Evolutionary conservation across 2,113 vertebrate species (phyloP).

Genomic region (Heterotilapia buettikoferi): DNA sequence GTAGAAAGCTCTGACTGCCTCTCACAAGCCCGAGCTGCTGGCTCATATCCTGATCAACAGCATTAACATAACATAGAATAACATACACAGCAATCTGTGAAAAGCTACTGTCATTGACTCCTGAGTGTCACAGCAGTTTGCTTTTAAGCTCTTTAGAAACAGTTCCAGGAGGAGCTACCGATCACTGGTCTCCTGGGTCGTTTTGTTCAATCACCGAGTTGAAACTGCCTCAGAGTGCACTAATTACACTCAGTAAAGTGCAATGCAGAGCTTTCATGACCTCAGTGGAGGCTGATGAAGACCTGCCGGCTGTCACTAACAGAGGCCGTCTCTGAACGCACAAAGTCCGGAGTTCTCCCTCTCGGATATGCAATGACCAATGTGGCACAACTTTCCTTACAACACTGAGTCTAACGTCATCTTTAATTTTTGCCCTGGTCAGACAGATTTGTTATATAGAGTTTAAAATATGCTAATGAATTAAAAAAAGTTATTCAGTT

Average conservation of each 20-base stretch:
- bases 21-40: background rate
- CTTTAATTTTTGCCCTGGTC: background rate
- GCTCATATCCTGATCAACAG: background rate
- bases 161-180: constrained; percentile 14
- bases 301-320: constrained; percentile 31
- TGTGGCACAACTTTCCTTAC: background rate
- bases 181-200: constrained; percentile 41
- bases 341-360: background rate
- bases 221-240: constrained; percentile 40
- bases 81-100: background rate
- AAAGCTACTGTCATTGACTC: background rate
- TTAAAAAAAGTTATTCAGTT: background rate
- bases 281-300: constrained; percentile 31
- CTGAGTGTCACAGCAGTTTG: constrained; percentile 6
- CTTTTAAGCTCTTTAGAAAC: constrained; percentile 7
- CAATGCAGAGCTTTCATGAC: constrained; percentile 33
- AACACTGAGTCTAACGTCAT: background rate
- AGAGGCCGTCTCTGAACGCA: background rate
- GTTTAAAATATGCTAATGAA: background rate
- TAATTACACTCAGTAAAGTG: constrained; percentile 49
- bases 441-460: background rate
- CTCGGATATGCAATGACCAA: background rate
- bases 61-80: background rate
- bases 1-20: background rate
- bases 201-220: constrained; percentile 48